Base-by-base conservation (phyloP, 2,113 vertebrate species). In the Lycaon pictus region DNA sequence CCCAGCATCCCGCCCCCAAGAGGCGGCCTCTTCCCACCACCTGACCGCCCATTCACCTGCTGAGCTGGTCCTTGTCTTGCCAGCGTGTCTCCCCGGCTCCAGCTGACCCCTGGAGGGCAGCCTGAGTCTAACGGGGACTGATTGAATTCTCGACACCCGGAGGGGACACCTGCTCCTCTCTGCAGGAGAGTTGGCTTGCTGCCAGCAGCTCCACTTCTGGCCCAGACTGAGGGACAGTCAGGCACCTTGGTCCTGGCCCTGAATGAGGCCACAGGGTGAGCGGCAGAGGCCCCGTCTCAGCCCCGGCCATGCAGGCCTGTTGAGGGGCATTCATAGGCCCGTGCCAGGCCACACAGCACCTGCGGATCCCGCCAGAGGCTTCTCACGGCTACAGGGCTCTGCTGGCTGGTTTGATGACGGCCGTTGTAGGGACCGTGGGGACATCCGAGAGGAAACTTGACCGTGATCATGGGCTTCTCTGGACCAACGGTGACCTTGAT, bases 1-100 rank as follows among this genome's bases (percentile, higher is more conserved):
- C 53, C 51, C 48, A 13, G 27, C 12, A 32, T 60, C 35, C 69
- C 10, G 56, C 79, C 72, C 71, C 37, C 37, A 67, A 7, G 23
- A 15, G 72, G 23, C 3, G 43, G 51, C 60, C 51, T 84, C 25
- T 20, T 76, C 29, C 63, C 53, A 23, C 71, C 22, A 20, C 22
- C 27, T 16, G 63, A 5, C 27, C 35, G 0, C 19, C 25, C 2
- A 3, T 67, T 22, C 60, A 17, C 79, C n/a, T 7, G 10, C 67
- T 37, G 32, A 72, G 37, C 58, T 32, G 72, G 79, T 6, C 58
- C 11, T 35, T 32, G 43, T 65, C 60, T 65, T 56, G 55, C 55
- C 67, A 79, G 32, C 1, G 0, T 4, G 7, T 71, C 43, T 55
- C 11, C 8, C 37, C 2, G 0, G 16, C 79, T 85, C 62, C 2